Base-by-base conservation (phyloP, 2,888 invertebrate species). In the Cerastoderma edule region DNA sequence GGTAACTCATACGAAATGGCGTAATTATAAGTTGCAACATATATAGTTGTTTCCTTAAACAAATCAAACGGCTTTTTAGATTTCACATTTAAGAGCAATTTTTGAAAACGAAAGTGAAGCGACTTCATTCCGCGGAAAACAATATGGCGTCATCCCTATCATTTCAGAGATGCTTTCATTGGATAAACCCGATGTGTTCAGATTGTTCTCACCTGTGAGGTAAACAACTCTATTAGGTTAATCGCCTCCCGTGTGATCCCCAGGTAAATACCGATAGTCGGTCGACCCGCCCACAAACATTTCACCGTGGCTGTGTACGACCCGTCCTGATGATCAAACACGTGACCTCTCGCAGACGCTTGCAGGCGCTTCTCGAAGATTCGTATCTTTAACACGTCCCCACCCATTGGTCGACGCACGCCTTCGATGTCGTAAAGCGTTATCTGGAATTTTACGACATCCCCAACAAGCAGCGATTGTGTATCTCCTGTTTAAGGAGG, bases 221-320 rank as follows among this genome's bases (percentile, higher is more conserved):
- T 27, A 24, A 53, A 5, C 3, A 13, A 24, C 24, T 53, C n/a
- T 2, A n/a, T 53, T 13, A 53, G 13, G 24, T 32, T 32, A 56
- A 32, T 19, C 1, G 32, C 39, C 39, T 63, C 63, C 27, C 35
- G 22, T 22, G 39, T 63, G 19, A 35, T 35, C 24, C n/a, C 19
- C 39, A 63, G 39, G n/a, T 63, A 35, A 10, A 63, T 24, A 35
- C 22, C 30, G 24, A 64, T 64, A 33, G 44, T 39, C 6, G 64
- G 64, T 16, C 2, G 6, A 22, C 64, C 65, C 16, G 16, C 28
- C 65, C 65, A 65, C 48, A 65, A n/a, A 48, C 46, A 46, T 46
- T 16, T 28, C 10, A 65, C 19, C 28, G 24, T 27, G 0, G 46
- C 65, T 22, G 65, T 65, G 27, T 65, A 65, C 3, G 8, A 19